Evolutionary conservation across 2,888 invertebrate species (phyloP).

Genomic region (Melanostoma mellinum): DNA sequence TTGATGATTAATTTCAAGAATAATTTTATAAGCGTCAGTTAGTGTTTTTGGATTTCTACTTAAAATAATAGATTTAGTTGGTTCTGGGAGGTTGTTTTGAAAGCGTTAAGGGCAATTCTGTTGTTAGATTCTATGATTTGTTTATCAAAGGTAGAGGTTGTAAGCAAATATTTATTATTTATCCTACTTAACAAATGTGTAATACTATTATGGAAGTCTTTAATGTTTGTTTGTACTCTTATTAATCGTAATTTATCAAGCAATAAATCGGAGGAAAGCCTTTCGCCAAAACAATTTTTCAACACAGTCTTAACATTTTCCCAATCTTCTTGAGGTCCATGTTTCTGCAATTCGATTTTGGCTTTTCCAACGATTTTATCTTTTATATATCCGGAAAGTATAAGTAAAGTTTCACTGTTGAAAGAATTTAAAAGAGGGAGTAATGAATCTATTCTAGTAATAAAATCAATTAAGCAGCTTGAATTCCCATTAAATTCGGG

Average conservation of each 20-base stretch:
- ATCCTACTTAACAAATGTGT: background rate
- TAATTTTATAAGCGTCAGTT: background rate
- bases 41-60: slow-evolving; percentile 1
- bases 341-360: background rate
- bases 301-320: background rate
- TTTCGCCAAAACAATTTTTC: slow-evolving; percentile 3
- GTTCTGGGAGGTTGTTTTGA: background rate
- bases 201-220: background rate
- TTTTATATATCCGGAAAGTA: background rate
- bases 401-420: background rate
- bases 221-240: background rate
- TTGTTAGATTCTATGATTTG: background rate
- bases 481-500: slow-evolving; percentile 39
- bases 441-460: background rate
- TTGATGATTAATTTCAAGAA: background rate
- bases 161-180: background rate
- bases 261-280: background rate
- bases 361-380: slow-evolving; percentile 6
- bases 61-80: background rate
- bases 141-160: background rate
- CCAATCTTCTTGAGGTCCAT: background rate
- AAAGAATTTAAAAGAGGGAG: background rate
- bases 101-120: background rate
- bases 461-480: slow-evolving; percentile 17
- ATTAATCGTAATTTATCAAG: background rate